Conservation (phyloP, 2,888 invertebrate genomes). For the Spilosoma lubricipeda region DNA sequence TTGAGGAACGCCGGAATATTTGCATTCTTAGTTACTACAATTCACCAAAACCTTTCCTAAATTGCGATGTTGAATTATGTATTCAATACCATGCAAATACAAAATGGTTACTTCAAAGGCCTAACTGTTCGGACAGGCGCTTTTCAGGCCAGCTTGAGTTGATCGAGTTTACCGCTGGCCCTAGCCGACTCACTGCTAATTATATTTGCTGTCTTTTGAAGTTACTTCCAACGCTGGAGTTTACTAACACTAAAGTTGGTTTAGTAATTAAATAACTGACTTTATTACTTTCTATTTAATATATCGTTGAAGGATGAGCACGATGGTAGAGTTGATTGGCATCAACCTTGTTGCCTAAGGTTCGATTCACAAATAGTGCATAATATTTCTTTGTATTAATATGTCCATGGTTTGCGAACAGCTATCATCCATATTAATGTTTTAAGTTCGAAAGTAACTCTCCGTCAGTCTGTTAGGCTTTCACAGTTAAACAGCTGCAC, state of each 20-base stretch:
- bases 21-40: neutral
- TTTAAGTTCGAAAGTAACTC: too few species aligned
- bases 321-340: neutral
- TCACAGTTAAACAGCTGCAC: too few species aligned
- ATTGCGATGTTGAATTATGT: neutral
- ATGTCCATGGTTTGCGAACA: too few species aligned
- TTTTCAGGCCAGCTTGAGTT: constrained; percentile 3
- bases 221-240: neutral
- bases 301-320: neutral
- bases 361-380: neutral
- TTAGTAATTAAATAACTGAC: neutral
- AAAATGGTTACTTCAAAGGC: constrained; percentile 4
- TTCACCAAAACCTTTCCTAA: neutral
- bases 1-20: neutral
- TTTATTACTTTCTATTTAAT: neutral
- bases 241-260: neutral
- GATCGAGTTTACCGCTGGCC: constrained; percentile 9
- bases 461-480: too few species aligned
- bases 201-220: constrained; percentile 17
- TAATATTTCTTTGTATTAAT: neutral
- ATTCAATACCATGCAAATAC: neutral
- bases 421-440: too few species aligned
- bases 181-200: constrained; percentile 14
- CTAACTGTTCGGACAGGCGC: constrained; percentile 1
- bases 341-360: neutral